Evolutionary conservation across 2,797 vertebrate genomes (phyloP).

Genomic region (Ateles fusciceps): DNA sequence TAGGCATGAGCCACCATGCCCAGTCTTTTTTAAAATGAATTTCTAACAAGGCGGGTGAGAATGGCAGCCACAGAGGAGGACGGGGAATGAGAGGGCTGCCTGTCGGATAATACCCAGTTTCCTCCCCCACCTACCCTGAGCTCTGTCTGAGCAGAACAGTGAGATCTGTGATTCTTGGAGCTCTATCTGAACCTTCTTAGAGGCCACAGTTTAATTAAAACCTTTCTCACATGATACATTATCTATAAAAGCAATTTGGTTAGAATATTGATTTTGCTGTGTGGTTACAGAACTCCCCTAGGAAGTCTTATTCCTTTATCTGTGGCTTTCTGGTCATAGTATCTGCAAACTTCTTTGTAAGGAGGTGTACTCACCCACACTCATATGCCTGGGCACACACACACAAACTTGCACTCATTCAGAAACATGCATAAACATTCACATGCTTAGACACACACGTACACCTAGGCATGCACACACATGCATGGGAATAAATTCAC

Average conservation of each 20-base stretch:
- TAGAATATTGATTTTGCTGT: constrained; percentile 62
- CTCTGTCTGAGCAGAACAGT: neutral
- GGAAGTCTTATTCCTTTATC: constrained; percentile 19
- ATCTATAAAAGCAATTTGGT: constrained; percentile 61
- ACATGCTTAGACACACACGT: neutral
- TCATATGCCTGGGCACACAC: neutral
- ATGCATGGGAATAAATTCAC: neutral
- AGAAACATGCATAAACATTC: neutral
- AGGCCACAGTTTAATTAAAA: constrained; percentile 67
- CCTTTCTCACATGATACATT: constrained; percentile 54
- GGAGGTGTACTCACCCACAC: neutral
- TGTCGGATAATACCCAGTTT: rapidly evolving
- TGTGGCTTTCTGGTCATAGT: neutral
- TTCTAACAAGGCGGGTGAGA: neutral
- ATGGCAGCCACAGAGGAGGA: neutral
- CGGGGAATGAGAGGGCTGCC: rapidly evolving
- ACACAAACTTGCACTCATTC: neutral
- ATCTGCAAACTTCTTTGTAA: neutral
- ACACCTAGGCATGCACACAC: neutral
- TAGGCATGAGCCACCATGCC: no score
- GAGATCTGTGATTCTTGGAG: neutral
- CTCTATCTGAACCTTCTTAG: neutral
- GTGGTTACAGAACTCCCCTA: neutral
- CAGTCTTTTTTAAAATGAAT: neutral
- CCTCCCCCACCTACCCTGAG: neutral